Percentiles rank a stretch among this genome's conserved stretches.
Evolutionary conservation across 1,140 invertebrate genomes (phyloP).

Genomic region (Copidosoma floridanum): DNA sequence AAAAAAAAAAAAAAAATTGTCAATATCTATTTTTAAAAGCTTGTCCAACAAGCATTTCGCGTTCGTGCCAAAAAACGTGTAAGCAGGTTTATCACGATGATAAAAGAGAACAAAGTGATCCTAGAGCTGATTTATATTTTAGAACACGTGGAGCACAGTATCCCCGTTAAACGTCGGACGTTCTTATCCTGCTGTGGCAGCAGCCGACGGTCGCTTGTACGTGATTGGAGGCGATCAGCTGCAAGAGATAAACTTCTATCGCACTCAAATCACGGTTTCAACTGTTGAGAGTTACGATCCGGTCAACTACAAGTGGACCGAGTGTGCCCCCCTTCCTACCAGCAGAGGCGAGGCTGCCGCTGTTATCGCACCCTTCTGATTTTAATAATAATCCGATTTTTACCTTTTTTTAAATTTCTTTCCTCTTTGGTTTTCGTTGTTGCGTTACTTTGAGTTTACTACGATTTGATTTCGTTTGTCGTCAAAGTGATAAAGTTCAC

Average conservation of each 20-base stretch:
- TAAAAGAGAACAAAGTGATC: too few relatives aligned
- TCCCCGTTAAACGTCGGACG: constrained; percentile 72
- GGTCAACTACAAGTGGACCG: constrained; percentile 72
- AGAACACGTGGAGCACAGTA: constrained; percentile 79
- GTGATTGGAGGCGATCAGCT: constrained; percentile 79
- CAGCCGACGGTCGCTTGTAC: constrained; percentile 78
- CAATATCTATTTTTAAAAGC: too few relatives aligned
- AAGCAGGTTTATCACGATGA: too few relatives aligned
- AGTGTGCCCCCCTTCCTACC: constrained; percentile 73
- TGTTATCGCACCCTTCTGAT: constrained; percentile 59
- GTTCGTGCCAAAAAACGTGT: too few relatives aligned
- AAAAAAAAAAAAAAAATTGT: too few relatives aligned
- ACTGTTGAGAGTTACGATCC: constrained; percentile 83
- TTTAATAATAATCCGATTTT: too few relatives aligned
- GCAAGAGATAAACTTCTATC: constrained; percentile 76
- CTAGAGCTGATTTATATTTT: constrained; percentile 39
- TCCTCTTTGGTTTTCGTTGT: neutral
- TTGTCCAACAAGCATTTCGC: too few relatives aligned
- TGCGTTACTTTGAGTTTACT: too few relatives aligned
- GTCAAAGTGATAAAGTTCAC: too few relatives aligned
- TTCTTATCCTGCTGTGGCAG: constrained; percentile 81
- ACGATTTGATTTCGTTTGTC: too few relatives aligned
- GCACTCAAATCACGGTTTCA: constrained; percentile 76
- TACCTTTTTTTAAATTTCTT: constrained; percentile 4
- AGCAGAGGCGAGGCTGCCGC: constrained; percentile 84